Evolutionary conservation across 2,797 vertebrate species (phyloP).

Genomic region (Remorina albescens): DNA sequence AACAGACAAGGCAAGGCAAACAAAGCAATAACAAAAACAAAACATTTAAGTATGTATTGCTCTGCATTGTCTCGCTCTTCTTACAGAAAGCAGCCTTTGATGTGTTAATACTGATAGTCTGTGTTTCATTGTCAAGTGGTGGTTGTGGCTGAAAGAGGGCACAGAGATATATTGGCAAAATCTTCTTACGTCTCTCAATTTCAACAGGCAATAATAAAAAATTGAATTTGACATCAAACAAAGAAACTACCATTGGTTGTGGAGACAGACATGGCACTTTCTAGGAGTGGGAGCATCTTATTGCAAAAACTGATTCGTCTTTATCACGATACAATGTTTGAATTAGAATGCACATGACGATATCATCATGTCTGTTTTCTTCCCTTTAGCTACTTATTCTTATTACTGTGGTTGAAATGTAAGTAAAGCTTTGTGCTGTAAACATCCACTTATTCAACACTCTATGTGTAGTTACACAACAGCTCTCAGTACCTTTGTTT

Average conservation of each 20-base stretch:
- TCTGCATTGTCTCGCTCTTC: slow-evolving; percentile 83
- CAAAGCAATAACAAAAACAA: slow-evolving; percentile 80
- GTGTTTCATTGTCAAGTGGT: slow-evolving; percentile 85
- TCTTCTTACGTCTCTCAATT: slow-evolving; percentile 49
- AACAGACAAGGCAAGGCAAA: slow-evolving; percentile 84
- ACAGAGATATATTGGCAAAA: slow-evolving; percentile 49
- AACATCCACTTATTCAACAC: slow-evolving; percentile 55
- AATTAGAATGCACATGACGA: slow-evolving; percentile 16
- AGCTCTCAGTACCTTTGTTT: slow-evolving; percentile 73
- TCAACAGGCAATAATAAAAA: slow-evolving; percentile 41
- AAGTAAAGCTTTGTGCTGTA: slow-evolving; percentile 35
- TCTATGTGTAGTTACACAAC: slow-evolving; percentile 64
- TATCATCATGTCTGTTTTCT: slow-evolving; percentile 6
- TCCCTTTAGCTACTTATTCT: slow-evolving; percentile 18
- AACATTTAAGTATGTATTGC: slow-evolving; percentile 91
- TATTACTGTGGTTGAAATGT: slow-evolving; percentile 43
- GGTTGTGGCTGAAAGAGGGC: slow-evolving; percentile 76
- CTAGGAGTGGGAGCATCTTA: not conserved
- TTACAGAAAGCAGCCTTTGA: slow-evolving; percentile 88
- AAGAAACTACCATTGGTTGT: slow-evolving; percentile 33
- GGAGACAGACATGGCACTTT: slow-evolving; percentile 10
- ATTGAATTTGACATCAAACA: slow-evolving; percentile 32
- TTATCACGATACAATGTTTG: not conserved
- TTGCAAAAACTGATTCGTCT: slow-evolving; percentile 5
- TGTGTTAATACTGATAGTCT: slow-evolving; percentile 91